phyloP scores from a whole-genome alignment of 2,888 invertebrate genomes.

The Embidobia sp. region DNA sequence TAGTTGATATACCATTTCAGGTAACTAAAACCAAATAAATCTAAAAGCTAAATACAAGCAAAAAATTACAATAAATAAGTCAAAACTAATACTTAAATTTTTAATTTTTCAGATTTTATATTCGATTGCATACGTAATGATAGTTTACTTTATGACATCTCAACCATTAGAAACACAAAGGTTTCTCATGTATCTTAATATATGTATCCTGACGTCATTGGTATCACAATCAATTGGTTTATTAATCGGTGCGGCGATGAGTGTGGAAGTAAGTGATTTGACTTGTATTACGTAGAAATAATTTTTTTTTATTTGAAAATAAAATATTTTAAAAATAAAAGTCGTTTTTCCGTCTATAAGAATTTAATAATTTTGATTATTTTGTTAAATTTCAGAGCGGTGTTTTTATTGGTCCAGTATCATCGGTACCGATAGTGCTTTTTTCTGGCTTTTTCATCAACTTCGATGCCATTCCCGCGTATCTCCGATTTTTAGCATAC shows the following conservation, averaged over 20 bases:
- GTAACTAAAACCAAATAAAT: no score
- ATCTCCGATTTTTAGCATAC: conserved; percentile 94
- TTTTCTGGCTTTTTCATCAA: conserved; percentile 98
- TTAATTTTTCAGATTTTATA: conserved; percentile 80
- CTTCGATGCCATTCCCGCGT: conserved; percentile 93
- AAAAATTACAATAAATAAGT: conserved; percentile 6
- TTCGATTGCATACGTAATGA: conserved; percentile 82
- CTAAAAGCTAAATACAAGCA: no score
- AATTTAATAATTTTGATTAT: background rate
- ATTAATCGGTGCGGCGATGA: conserved; percentile 95
- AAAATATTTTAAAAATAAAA: no score
- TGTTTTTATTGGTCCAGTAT: conserved; percentile 91
- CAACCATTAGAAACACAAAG: conserved; percentile 95
- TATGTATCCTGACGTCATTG: conserved; percentile 91
- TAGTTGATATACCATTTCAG: conserved; percentile 98
- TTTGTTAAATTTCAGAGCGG: conserved; percentile 82
- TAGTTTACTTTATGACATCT: conserved; percentile 97
- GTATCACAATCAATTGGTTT: conserved; percentile 96
- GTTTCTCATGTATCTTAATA: conserved; percentile 89
- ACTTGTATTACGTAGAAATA: no score
- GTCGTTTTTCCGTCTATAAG: no score
- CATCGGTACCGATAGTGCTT: conserved; percentile 94
- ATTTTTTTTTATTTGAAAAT: no score
- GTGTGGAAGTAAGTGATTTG: conserved; percentile 87
- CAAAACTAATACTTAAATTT: background rate